Base-by-base conservation (phyloP, 2,888 invertebrate genomes). In the Callosobruchus maculatus region DNA sequence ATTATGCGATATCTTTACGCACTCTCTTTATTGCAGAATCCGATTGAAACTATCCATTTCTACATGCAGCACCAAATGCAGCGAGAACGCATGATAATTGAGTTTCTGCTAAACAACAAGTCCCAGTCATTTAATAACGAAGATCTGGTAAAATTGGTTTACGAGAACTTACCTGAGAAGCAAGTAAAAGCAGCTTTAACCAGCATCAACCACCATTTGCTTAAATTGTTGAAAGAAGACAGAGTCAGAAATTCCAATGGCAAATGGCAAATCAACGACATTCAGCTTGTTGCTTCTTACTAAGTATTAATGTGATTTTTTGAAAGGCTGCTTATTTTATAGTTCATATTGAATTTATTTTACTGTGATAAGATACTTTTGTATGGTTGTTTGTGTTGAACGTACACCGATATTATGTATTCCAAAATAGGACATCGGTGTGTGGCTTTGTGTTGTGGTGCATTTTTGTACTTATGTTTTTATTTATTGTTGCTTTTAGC, bases 181-280 rank as follows among this genome's bases (percentile, higher is more conserved):
- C 86, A 98, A 20, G 92, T 93, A 89, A 86, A 90, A 0, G 96
- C 95, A 0, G 98, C 98, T 0, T 93, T 94, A 4, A 89, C 90
- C 71, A 98, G 97, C 87, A 96, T 98, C 0, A 90, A 88, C 68
- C 96, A 97, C 83, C 98, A 98, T 87, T 89, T 98, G 71, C 88
- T 88, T 0, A 98, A 98, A 87, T 87, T 98, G 67, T 86, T 91
- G 7, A 97, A 95, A 87, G 98, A 98, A 81, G 90, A 91, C 0
- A 91, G 89, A 87, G 90, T 94, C 0, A 88, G 87, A 82, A 87
- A 85, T 81, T 70, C 86, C 0, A 83, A 86, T 26, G 86, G 71
- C 68, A 87, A 84, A 80, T 92, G 92, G 92, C 88, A 90, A 78
- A 84, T 82, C 74, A 83, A 80, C 49, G 49, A 49, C 13, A 49